phyloP scores from a whole-genome alignment of 2,113 vertebrate species.

The Mesocricetus auratus region DNA sequence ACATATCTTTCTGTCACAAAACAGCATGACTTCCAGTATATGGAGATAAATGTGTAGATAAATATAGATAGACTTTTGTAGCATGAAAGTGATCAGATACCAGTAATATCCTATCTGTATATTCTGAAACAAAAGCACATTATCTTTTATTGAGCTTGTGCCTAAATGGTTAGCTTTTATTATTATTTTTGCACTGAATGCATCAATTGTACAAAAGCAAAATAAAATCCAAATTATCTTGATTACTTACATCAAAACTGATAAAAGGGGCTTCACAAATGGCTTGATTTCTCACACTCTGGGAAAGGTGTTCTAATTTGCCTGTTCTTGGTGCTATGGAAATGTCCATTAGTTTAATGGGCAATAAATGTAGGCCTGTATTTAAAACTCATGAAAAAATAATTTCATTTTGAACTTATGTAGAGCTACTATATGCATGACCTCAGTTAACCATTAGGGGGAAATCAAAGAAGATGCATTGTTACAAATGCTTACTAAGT shows the following conservation, averaged over 20 bases:
- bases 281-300: neutral
- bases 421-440: neutral
- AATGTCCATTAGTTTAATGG: neutral
- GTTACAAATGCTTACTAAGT: neutral
- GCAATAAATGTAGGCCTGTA: neutral
- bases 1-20: neutral
- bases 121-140: conserved; percentile 5
- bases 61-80: neutral
- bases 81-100: neutral
- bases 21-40: neutral
- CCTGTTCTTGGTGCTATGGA: neutral
- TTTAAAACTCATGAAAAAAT: conserved; percentile 26
- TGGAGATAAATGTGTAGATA: neutral
- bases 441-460: neutral
- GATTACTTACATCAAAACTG: neutral
- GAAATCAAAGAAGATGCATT: neutral
- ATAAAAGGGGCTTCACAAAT: neutral
- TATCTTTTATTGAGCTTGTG: conserved; percentile 1
- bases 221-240: conserved; percentile 18
- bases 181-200: neutral
- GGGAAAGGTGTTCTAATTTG: neutral
- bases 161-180: neutral
- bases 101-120: conserved; percentile 11
- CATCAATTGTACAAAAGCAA: neutral
- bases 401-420: neutral